Conservation (phyloP, 2,113 vertebrate species). For the Gymnocephalus cernua region DNA sequence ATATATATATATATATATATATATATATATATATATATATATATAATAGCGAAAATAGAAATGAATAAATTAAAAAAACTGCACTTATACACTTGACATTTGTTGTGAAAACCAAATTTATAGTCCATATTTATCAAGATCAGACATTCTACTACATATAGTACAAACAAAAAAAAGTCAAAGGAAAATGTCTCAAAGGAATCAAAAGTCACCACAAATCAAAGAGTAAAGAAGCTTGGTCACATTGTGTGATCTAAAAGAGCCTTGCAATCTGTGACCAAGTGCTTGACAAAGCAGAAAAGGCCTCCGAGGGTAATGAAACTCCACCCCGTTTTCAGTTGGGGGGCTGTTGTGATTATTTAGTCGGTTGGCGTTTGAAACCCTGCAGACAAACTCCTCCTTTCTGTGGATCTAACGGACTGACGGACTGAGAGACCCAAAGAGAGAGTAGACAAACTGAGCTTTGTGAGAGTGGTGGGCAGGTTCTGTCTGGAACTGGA, state of each 20-base stretch:
- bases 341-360: conserved; percentile 68
- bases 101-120: conserved; percentile 4
- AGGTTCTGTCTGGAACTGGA: conserved; percentile 64
- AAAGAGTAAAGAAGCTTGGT: conserved; percentile 35
- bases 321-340: conserved; percentile 64
- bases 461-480: conserved; percentile 71
- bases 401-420: conserved; percentile 62
- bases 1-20: no score
- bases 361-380: conserved; percentile 67
- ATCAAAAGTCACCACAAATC: conserved; percentile 62
- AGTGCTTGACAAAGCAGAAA: conserved; percentile 71
- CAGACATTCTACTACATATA: background rate
- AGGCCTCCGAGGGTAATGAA: conserved; percentile 58
- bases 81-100: background rate
- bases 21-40: no score
- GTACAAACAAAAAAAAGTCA: background rate
- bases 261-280: conserved; percentile 59
- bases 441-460: conserved; percentile 58
- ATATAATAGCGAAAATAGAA: background rate
- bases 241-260: conserved; percentile 44
- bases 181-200: conserved; percentile 17
- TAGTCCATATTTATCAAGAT: background rate
- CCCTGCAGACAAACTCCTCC: conserved; percentile 70
- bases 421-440: conserved; percentile 45
- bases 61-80: background rate